Base-by-base conservation (phyloP, 2,797 vertebrate species). In the Notolepis coatsorum region DNA sequence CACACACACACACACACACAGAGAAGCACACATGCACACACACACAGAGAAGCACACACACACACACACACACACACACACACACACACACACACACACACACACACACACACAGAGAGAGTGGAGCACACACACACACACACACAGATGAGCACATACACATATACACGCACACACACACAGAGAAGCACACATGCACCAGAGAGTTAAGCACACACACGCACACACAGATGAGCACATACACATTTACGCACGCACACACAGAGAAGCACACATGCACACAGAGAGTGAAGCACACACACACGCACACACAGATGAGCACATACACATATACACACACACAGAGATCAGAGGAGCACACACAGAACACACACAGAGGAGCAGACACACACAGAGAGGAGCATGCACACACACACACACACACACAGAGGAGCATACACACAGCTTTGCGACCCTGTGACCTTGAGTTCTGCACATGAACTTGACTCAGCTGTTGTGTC, bases 401-500 rank as follows among this genome's bases (percentile, higher is more conserved):
- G 70, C 55, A 37, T 56, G 53, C 57, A 61, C 55, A 61, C 61
- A 72, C 48, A 61, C 50, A 39, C 24, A 58, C 28, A 47, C 21
- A 2, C 43, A 48, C 43, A 25, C 38, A 45, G 31, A 9, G 20
- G 13, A 27, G 35, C 13, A 23, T 42, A 37, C 55, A 54, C 61
- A 47, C 58, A 56, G 62, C 67, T 71, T 68, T 52, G 84, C 51
- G 66, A 80, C 87, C 87, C 89, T 82, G 79, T 86, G 87, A 91
- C 88, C 88, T 88, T 88, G 82, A 84, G 81, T 69, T 85, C 82
- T 82, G 72, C 67, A 75, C 88, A 85, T 89, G 83, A 89, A 88
- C 88, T 90, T 89, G 84, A 87, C 84, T 89, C 89, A 91, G 89
- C 89, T 91, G 89, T 82, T 73, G 68, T 38, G 71, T 80, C 79